Evolutionary conservation across 1,140 invertebrate genomes (phyloP).

Genomic region (Neotoxoptera formosana): DNA sequence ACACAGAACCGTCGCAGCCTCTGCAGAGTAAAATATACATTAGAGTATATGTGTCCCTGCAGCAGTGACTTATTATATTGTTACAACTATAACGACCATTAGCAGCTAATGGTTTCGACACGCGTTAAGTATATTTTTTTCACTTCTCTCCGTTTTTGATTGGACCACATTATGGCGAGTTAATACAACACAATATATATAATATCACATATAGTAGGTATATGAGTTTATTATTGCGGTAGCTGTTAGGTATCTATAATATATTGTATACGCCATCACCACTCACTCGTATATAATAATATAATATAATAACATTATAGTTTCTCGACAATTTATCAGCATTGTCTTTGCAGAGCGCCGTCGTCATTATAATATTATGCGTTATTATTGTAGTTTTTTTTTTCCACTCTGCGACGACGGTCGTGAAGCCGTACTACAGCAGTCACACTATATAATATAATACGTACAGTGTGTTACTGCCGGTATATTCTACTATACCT

Average conservation of each 20-base stretch:
- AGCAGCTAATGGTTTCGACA: slow-evolving; percentile 33
- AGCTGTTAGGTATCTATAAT: background rate
- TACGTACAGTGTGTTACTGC: background rate
- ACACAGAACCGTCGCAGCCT: background rate
- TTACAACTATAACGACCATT: background rate
- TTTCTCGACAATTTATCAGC: background rate
- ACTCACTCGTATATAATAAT: background rate
- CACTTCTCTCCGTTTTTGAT: slow-evolving; percentile 26
- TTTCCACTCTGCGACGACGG: background rate
- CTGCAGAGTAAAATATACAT: background rate
- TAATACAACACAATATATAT: slow-evolving; percentile 7
- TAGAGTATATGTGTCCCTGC: background rate
- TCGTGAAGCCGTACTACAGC: slow-evolving; percentile 3
- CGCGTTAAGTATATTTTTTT: background rate
- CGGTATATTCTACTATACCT: background rate
- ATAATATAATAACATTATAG: background rate
- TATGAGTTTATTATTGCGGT: background rate
- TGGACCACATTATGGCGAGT: background rate
- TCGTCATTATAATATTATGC: slow-evolving; percentile 13
- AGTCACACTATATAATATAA: background rate
- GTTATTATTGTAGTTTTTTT: background rate
- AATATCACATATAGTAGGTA: background rate
- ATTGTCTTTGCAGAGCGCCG: background rate
- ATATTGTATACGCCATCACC: slow-evolving; percentile 5
- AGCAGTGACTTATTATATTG: slow-evolving; percentile 4